Evolutionary conservation across 1,140 invertebrate genomes (phyloP).

Genomic region (Carposina sasakii): DNA sequence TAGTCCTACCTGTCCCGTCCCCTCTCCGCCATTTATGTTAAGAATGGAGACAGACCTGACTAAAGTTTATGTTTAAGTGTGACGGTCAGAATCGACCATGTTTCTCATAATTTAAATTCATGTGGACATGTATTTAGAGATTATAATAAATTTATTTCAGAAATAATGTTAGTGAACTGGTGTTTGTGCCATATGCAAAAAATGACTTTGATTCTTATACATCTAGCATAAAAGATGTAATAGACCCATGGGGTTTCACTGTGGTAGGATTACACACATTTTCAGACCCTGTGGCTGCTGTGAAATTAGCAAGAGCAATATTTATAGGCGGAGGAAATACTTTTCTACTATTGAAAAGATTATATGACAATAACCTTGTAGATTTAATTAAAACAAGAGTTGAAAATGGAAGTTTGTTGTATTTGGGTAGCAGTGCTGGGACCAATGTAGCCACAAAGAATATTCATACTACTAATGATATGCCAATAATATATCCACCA

Average conservation of each 20-base stretch:
- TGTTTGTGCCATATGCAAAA: slow-evolving; percentile 87
- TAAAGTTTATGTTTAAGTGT: not conserved
- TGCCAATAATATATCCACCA: slow-evolving; percentile 87
- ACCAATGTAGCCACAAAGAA: slow-evolving; percentile 86
- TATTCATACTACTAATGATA: slow-evolving; percentile 89
- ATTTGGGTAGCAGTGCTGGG: slow-evolving; percentile 87
- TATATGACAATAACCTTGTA: slow-evolving; percentile 81
- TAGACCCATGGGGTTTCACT: slow-evolving; percentile 78
- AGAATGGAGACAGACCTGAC: not conserved
- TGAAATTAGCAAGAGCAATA: slow-evolving; percentile 78
- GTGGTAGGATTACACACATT: slow-evolving; percentile 78
- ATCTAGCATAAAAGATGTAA: slow-evolving; percentile 74
- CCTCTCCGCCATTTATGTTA: slow-evolving; percentile 3
- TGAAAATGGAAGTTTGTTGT: slow-evolving; percentile 78
- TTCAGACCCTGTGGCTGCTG: slow-evolving; percentile 70
- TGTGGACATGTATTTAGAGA: too few relatives aligned
- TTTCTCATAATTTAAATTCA: too few relatives aligned
- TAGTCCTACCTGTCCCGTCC: too few relatives aligned
- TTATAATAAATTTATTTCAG: slow-evolving; percentile 57
- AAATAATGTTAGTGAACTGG: slow-evolving; percentile 76
- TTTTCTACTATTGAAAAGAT: slow-evolving; percentile 79
- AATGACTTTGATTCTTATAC: slow-evolving; percentile 80
- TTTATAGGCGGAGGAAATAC: slow-evolving; percentile 89
- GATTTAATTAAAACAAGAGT: slow-evolving; percentile 77
- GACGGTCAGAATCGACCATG: too few relatives aligned